These are phyloP conservation scores for Poecilus cupreus DNA, from an alignment of 2,888 invertebrate species.

Conservation along the genomic window DNA sequence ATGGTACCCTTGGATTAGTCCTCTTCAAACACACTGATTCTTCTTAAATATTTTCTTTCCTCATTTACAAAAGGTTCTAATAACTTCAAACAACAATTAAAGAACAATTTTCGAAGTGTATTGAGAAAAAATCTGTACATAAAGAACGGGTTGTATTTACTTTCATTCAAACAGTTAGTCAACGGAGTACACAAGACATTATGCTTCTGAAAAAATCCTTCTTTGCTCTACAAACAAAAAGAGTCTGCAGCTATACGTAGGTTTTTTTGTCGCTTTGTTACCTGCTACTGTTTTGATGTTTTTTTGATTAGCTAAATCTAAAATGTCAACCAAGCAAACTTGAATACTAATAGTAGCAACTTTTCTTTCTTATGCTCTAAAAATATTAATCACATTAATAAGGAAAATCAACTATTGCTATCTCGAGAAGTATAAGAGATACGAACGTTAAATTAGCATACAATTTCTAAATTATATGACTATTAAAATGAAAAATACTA, in stretches of 20 bases:
- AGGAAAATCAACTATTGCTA: too few relatives aligned
- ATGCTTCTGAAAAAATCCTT: constrained; percentile 29
- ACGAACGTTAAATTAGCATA: too few relatives aligned
- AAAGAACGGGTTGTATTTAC: constrained; percentile 38
- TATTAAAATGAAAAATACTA: too few relatives aligned
- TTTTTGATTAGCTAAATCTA: too few relatives aligned
- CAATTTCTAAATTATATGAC: too few relatives aligned
- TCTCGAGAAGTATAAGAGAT: too few relatives aligned
- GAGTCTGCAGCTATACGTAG: neutral
- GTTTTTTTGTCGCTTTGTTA: constrained; percentile 10
- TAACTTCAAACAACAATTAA: constrained; percentile 57
- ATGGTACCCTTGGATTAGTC: constrained; percentile 52
- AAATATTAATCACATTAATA: too few relatives aligned
- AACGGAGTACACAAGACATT: constrained; percentile 36
- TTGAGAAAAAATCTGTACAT: constrained; percentile 46
- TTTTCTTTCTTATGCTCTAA: too few relatives aligned
- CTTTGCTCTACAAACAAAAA: constrained; percentile 22
- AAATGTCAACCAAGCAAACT: too few relatives aligned
- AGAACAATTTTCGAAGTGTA: constrained; percentile 52
- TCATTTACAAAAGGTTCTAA: constrained; percentile 55
- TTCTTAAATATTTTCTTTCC: constrained; percentile 52
- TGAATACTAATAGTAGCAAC: too few relatives aligned
- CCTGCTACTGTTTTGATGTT: constrained; percentile 30
- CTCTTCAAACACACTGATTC: constrained; percentile 52
- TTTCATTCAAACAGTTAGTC: constrained; percentile 43